Evolutionary conservation across 2,797 vertebrate genomes (phyloP).

Genomic region (Dallia pectoralis): DNA sequence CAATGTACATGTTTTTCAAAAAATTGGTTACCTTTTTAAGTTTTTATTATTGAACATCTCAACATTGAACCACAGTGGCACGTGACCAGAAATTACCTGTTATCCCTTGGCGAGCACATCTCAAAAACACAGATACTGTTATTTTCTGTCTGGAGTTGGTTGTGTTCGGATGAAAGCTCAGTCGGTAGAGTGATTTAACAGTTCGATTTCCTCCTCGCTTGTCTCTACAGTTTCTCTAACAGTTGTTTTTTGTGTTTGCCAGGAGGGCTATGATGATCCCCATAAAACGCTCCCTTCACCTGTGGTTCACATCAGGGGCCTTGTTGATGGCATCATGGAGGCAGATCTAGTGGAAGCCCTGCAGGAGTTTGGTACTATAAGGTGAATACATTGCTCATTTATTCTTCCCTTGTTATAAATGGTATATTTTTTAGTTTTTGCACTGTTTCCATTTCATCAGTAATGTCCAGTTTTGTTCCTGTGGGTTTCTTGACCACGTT

Average conservation of each 20-base stretch:
- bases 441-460: neutral
- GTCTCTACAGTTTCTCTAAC: neutral
- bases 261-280: constrained; percentile 92
- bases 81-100: too few relatives aligned
- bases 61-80: too few relatives aligned
- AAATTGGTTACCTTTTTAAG: too few relatives aligned
- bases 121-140: too few relatives aligned
- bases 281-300: constrained; percentile 93
- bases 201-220: too few relatives aligned
- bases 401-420: neutral
- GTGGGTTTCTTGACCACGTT: neutral
- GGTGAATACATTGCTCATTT: constrained; percentile 65
- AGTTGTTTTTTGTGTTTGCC: neutral
- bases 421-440: neutral
- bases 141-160: too few relatives aligned
- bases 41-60: too few relatives aligned
- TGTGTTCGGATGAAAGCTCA: too few relatives aligned
- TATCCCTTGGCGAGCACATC: too few relatives aligned
- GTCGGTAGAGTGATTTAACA: too few relatives aligned
- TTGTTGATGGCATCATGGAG: constrained; percentile 91
- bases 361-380: constrained; percentile 93
- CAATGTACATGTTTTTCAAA: too few relatives aligned
- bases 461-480: neutral
- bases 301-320: constrained; percentile 91
- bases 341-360: constrained; percentile 91